A percentile compares a stretch with the other conserved stretches of the same genome.
phyloP scores from a whole-genome alignment of 2,113 vertebrate species.

The Melospiza georgiana region DNA sequence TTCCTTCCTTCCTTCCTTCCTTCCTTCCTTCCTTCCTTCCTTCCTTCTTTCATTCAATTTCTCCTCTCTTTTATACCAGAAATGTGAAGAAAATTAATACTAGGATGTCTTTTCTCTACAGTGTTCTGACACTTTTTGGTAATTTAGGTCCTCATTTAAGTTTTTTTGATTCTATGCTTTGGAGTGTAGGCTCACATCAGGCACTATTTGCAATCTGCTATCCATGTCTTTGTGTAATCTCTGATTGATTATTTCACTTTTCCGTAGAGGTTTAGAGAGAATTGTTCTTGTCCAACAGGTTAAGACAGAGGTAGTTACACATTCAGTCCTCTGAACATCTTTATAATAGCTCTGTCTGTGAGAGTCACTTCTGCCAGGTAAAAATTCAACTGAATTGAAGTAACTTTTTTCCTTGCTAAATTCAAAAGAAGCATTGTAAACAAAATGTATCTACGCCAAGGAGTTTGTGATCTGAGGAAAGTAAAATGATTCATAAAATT shows the following conservation, averaged over 20 bases:
- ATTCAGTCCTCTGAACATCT: background rate
- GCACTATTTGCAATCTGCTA: background rate
- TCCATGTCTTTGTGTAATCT: background rate
- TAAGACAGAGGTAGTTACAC: background rate
- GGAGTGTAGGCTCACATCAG: background rate
- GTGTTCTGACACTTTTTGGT: background rate
- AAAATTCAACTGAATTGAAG: background rate
- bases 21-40: too few relatives aligned
- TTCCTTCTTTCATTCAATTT: background rate
- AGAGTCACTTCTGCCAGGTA: background rate
- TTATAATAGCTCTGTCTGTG: background rate
- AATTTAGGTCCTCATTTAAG: background rate
- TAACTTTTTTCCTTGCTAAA: background rate
- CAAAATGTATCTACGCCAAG: background rate
- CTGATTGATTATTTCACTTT: background rate
- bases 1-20: too few relatives aligned
- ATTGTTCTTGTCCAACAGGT: background rate
- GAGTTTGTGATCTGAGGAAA: background rate
- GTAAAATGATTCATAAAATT: background rate
- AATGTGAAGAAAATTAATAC: background rate
- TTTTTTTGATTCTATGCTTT: background rate
- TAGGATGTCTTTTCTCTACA: background rate
- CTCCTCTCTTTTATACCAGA: background rate
- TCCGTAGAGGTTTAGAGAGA: background rate
- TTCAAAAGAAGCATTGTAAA: background rate